Percentiles rank a stretch among this genome's conserved stretches.
phyloP scores from a whole-genome alignment of 2,797 vertebrate genomes.

The Botia almorhae region DNA sequence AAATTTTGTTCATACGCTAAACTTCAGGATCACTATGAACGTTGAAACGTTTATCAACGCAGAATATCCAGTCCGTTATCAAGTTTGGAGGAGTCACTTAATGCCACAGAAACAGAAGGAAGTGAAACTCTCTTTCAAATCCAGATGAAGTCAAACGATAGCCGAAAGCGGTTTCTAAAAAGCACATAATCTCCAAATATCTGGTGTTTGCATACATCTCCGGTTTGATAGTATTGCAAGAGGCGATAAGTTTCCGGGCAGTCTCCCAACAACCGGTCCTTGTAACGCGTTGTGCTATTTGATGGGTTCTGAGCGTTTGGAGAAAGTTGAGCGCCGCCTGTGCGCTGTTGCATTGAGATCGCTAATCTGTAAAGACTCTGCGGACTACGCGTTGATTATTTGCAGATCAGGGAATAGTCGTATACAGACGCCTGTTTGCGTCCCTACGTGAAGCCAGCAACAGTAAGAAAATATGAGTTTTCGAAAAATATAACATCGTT shows the following conservation, averaged over 20 bases:
- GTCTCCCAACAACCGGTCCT: too few species aligned
- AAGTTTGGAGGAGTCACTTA: background rate
- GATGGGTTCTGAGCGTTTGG: background rate
- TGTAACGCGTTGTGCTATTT: background rate
- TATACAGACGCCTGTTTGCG: background rate
- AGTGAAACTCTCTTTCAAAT: background rate
- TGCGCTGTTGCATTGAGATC: background rate
- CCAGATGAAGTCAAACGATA: background rate
- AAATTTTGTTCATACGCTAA: background rate
- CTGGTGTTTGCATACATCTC: background rate
- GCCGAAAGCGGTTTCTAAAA: background rate
- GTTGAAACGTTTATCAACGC: background rate
- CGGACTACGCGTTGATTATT: background rate
- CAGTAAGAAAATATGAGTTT: background rate
- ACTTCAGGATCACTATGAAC: background rate
- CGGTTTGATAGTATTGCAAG: background rate
- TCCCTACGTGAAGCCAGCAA: conserved; percentile 5
- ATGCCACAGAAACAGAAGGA: background rate
- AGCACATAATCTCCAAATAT: too few species aligned
- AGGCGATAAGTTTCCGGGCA: conserved; percentile 16
- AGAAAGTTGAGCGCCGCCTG: background rate
- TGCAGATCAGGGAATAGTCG: background rate
- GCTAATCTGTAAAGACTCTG: background rate
- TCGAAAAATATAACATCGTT: background rate
- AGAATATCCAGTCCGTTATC: background rate